These are phyloP conservation scores for Tanytarsus gracilentus DNA, from an alignment of 2,888 invertebrate genomes.

Conservation along the genomic window DNA sequence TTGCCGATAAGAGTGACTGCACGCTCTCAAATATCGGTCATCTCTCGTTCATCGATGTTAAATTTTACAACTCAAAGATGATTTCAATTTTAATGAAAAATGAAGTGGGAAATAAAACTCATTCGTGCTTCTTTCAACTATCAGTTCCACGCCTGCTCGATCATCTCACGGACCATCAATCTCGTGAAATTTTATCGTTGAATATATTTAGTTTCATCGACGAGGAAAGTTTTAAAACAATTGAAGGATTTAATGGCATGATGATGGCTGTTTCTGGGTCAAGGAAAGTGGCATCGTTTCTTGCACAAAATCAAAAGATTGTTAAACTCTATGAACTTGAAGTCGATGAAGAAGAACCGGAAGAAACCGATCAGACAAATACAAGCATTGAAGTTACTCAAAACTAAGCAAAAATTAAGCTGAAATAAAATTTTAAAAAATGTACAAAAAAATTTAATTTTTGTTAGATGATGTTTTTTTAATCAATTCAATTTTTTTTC, in stretches of 20 bases:
- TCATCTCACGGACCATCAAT: conserved; percentile 12
- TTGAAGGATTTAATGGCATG: conserved; percentile 59
- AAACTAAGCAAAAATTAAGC: neutral
- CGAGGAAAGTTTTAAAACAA: conserved; percentile 47
- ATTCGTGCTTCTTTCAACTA: conserved; percentile 46
- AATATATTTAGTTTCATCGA: conserved; percentile 50
- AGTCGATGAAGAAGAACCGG: conserved; percentile 75
- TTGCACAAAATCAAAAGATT: conserved; percentile 69
- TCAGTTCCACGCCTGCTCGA: conserved; percentile 35
- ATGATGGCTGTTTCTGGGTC: conserved; percentile 77
- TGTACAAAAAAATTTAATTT: neutral
- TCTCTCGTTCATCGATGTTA: conserved; percentile 55
- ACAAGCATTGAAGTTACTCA: neutral
- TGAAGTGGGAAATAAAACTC: conserved; percentile 45
- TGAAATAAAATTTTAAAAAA: neutral
- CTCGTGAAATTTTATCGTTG: conserved; percentile 43
- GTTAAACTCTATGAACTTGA: conserved; percentile 88
- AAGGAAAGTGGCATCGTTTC: conserved; percentile 66
- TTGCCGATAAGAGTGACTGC: conserved; percentile 43
- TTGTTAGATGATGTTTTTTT: conserved; percentile 4
- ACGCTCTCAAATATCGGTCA: conserved; percentile 33
- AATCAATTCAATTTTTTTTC: neutral
- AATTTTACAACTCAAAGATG: conserved; percentile 59
- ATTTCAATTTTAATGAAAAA: conserved; percentile 63
- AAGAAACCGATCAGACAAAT: conserved; percentile 1